Conservation (phyloP, 2,888 invertebrate species). For the Caenorhabditis parvicauda region DNA sequence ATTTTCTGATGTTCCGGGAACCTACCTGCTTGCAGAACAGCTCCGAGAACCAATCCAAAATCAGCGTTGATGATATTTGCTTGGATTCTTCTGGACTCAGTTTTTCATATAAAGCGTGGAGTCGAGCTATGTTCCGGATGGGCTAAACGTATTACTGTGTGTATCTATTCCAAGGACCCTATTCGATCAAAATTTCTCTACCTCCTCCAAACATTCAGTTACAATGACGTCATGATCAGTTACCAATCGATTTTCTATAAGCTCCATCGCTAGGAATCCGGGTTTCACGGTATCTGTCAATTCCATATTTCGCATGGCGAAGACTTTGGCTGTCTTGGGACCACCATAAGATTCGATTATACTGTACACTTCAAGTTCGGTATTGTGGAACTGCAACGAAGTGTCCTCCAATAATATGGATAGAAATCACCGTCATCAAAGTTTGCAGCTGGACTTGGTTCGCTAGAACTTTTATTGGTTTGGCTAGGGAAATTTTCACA, state of each 20-base stretch:
- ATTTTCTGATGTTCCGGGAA: background rate
- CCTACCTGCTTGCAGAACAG: constrained; percentile 17
- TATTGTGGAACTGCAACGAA: constrained; percentile 14
- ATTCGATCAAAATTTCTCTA: too few species aligned
- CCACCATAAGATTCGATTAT: constrained; percentile 7
- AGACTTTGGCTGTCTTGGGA: background rate
- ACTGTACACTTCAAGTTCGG: constrained; percentile 15
- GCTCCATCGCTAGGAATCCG: constrained; percentile 19
- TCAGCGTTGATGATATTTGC: constrained; percentile 7
- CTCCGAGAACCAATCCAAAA: constrained; percentile 12
- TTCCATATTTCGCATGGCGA: constrained; percentile 10
- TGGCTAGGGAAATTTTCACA: too few species aligned
- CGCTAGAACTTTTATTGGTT: too few species aligned
- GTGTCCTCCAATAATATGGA: too few species aligned
- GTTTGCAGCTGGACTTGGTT: too few species aligned
- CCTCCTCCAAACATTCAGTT: constrained; percentile 8
- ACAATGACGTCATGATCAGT: constrained; percentile 7
- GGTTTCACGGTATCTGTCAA: background rate
- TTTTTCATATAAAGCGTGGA: constrained; percentile 8
- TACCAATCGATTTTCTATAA: constrained; percentile 6
- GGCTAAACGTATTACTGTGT: too few species aligned
- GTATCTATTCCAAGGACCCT: too few species aligned
- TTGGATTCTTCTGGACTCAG: constrained; percentile 8
- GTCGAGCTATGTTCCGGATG: constrained; percentile 13
- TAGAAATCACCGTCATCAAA: too few species aligned